Evolutionary conservation across 2,113 vertebrate genomes (phyloP), one percentile per base, ranked within the genome.

Genomic region (Ammodytes dubius): DNA sequence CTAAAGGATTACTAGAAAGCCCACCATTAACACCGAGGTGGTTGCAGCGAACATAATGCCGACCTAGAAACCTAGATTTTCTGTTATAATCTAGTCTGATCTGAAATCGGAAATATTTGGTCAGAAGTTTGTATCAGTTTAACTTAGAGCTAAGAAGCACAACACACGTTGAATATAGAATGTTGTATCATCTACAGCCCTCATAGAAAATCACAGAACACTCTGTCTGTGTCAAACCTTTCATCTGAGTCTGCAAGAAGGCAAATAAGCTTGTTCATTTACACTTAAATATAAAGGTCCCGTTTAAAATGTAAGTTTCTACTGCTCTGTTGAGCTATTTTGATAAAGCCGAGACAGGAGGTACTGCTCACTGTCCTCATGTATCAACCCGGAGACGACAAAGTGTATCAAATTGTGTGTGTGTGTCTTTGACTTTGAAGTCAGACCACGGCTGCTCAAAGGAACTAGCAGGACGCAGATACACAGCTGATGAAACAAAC

Each of bases 401-500:
- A 47, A 68, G 17, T 81, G 50, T 63, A 63, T 81, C 47, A 81
- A 66, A 77, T 65, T 77, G 35, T 64, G 1, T 83, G 49, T 52
- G 45, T 54, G 39, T 66, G 45, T 66, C 40, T 46, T 54, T 77
- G 45, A 17, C 74, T 91, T 85, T 84, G 78, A 84, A 82, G 78
- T 67, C 46, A 69, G 70, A 64, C 42, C 19, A 70, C 7, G 7
- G 39, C 66, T 74, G 76, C 83, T 81, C 57, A 87, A 71, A 82
- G 58, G 35, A 79, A 74, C 50, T 37, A 70, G 8, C 61, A 80
- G 72, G 69, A 52, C 43, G 70, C 42, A 76, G 70, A 88, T 37
- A 63, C 50, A 82, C 74, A 79, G 68, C 74, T 84, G 73, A 77
- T 79, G 53, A 83, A 83, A 87, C 78, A 88, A 74, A 84, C 43